These are phyloP conservation scores for Acanthosepion pharaonis DNA, from an alignment of 2,888 invertebrate species.

Conservation along the genomic window DNA sequence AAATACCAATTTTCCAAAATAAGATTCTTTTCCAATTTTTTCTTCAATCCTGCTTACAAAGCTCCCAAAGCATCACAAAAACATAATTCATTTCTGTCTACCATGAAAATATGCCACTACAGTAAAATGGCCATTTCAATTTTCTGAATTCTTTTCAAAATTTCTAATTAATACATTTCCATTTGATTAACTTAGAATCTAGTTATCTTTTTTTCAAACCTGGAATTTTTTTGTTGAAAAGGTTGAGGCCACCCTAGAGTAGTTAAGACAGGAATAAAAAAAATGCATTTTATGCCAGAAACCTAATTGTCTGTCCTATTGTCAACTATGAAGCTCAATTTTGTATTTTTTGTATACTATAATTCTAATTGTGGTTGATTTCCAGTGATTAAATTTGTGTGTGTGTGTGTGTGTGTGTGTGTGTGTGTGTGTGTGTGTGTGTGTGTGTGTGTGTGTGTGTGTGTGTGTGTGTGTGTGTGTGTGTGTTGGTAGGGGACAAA, in stretches of 20 bases:
- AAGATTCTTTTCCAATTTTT: background rate
- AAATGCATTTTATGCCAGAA: background rate
- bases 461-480: no score
- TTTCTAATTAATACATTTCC: conserved; percentile 9
- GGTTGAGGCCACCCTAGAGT: background rate
- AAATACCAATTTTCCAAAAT: background rate
- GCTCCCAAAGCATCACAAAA: no score
- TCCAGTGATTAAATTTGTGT: background rate
- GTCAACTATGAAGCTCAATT: background rate
- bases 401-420: background rate
- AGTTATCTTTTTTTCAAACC: background rate
- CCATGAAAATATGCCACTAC: background rate
- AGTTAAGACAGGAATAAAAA: background rate
- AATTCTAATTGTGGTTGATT: background rate
- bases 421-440: no score
- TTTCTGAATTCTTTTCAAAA: background rate
- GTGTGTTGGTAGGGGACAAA: no score
- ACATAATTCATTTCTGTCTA: background rate
- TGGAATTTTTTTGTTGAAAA: background rate
- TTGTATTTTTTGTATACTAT: background rate
- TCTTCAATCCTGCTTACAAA: background rate
- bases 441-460: no score
- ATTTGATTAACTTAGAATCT: background rate
- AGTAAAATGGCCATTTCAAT: background rate
- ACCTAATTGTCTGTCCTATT: background rate